A percentile compares a stretch with the other conserved stretches of the same genome.
Evolutionary conservation across 2,113 vertebrate genomes (phyloP).

Genomic region (Lanius collurio): DNA sequence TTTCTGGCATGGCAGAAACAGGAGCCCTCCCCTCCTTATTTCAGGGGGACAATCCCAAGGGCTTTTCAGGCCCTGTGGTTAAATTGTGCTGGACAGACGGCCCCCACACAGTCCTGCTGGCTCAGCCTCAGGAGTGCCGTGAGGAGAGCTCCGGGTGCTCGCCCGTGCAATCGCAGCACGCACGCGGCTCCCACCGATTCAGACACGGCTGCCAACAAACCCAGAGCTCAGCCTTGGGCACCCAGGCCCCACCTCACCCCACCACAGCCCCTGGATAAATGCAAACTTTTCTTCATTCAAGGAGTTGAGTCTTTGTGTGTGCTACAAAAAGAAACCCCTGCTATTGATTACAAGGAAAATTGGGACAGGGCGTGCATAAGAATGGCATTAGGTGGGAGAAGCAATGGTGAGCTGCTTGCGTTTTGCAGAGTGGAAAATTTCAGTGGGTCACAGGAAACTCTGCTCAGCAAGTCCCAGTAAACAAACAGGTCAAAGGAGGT

Average conservation of each 20-base stretch:
- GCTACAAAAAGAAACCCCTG: neutral
- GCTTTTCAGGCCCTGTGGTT: neutral
- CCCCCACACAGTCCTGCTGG: rapidly evolving
- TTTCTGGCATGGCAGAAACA: rapidly evolving
- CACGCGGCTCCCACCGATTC: neutral
- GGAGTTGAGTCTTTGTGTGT: neutral
- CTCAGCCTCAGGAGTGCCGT: neutral
- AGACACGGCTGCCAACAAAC: neutral
- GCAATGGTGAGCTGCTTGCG: neutral
- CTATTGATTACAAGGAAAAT: slow-evolving; percentile 2
- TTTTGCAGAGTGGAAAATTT: slow-evolving; percentile 6
- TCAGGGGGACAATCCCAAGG: neutral
- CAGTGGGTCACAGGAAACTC: neutral
- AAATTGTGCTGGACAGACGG: neutral
- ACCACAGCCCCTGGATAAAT: neutral
- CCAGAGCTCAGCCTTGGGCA: neutral
- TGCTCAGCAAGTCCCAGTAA: neutral
- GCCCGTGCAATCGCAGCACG: rapidly evolving
- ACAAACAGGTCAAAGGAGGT: neutral
- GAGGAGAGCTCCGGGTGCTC: neutral
- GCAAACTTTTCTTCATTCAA: neutral
- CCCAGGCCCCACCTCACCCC: neutral
- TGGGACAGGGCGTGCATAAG: neutral
- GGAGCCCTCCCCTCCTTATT: neutral
- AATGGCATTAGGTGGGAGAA: neutral